Evolutionary conservation across 2,113 vertebrate genomes (phyloP).

Genomic region (Monopterus albus): DNA sequence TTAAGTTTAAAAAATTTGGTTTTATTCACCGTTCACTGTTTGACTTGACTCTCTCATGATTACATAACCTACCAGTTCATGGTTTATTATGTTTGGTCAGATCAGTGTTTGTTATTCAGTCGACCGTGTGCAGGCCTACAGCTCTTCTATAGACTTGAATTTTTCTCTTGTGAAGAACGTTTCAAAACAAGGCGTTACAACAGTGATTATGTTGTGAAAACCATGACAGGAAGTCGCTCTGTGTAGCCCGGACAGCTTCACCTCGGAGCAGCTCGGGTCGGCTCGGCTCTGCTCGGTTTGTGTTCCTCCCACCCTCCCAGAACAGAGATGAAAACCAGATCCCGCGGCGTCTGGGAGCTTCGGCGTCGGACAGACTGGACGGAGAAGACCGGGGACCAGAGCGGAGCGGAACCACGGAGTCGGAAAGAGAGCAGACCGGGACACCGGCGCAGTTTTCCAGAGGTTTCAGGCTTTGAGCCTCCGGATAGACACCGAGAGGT

Average conservation of each 20-base stretch:
- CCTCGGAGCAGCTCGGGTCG: constrained; percentile 21
- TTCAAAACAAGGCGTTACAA: neutral
- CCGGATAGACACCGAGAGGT: constrained; percentile 1
- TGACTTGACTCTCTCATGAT: too few species aligned
- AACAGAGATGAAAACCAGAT: constrained; percentile 34
- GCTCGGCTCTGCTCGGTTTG: constrained; percentile 43
- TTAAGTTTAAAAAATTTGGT: too few species aligned
- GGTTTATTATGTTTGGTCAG: too few species aligned
- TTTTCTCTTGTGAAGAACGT: too few species aligned
- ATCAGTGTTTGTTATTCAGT: too few species aligned
- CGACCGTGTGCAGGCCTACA: too few species aligned
- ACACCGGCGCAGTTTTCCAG: neutral
- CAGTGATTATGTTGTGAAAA: constrained; percentile 51
- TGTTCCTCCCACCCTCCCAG: constrained; percentile 28
- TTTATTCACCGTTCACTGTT: too few species aligned
- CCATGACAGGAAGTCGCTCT: neutral
- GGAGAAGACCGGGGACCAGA: neutral
- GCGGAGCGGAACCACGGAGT: neutral
- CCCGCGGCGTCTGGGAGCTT: neutral
- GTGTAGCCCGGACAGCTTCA: neutral
- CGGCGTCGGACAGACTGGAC: constrained; percentile 5
- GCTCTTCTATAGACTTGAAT: too few species aligned
- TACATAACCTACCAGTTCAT: too few species aligned
- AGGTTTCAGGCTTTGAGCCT: neutral
- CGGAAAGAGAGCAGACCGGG: neutral